Base-by-base conservation (phyloP, 2,888 invertebrate genomes). In the Mimachlamys varia region DNA sequence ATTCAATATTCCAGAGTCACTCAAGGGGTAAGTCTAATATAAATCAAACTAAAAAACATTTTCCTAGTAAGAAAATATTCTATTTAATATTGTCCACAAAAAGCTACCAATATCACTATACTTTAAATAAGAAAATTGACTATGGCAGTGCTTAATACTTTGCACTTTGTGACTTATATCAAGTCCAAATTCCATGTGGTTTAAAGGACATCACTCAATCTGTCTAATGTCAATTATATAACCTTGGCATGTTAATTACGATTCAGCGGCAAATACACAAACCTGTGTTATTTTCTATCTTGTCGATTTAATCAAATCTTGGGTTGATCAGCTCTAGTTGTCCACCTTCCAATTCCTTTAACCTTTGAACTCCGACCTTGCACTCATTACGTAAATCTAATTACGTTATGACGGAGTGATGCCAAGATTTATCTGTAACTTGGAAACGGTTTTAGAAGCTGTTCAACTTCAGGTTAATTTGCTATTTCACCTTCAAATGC, bases 381-480 rank as follows among this genome's bases (percentile, higher is more conserved):
- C 27, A 27, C 62, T 76, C 62, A 15, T 17, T 4, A 13, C 27
- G 27, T 76, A 7, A 76, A 7, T 27, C 13, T 76, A 10, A 17
- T 76, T 76, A 76, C 62, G 27, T 76, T n/a, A 27, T 76, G 27
- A 76, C 10, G 10, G 76, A 33, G 27, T 27, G 33, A 27, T 76
- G 76, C 76, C 76, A 76, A 33, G 55, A 10, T 76, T 33, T 33
- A 53, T 33, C 76, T 33, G 33, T 76, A 10, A 76, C 76, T 17
- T 58, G 33, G 33, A 76, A 76, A 27, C 33, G 12, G 76, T 33
- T 27, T 27, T 76, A 76, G 76, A 76, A 76, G 33, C 33, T 12
- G 33, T n/a, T n/a, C n/a, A 76, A 76, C n/a, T n/a, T 62, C 22
- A 62, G 62, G 22, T 44, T 62, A 62, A 62, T 62, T 62, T 62